Conservation (phyloP, 2,797 vertebrate species). For the Vespertilio murinus region DNA sequence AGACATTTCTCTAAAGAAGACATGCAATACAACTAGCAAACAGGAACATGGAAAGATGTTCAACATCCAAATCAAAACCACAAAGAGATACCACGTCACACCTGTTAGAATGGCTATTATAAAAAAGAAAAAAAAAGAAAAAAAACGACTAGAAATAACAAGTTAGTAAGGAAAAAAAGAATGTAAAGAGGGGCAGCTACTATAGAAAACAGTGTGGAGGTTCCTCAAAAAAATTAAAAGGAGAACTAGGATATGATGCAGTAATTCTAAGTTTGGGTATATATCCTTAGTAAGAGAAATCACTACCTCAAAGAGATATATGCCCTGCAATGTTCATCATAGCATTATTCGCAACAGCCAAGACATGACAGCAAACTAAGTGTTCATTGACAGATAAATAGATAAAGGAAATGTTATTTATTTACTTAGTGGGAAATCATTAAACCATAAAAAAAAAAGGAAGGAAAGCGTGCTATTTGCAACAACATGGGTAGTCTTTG, state of each 20-base stretch:
- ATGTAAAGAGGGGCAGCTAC: not conserved
- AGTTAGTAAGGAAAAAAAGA: not conserved
- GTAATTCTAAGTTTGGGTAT: not conserved
- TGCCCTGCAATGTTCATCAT: not conserved
- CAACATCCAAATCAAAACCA: not conserved
- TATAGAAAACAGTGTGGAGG: not conserved
- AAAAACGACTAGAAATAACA: not conserved
- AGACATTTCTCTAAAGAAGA: not conserved
- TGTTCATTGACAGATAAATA: not conserved
- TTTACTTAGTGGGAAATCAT: not conserved
- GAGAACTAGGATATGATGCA: not conserved
- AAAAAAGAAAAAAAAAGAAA: not conserved
- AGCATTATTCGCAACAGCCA: not conserved
- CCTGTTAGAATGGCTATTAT: too few relatives aligned
- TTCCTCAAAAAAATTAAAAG: not conserved
- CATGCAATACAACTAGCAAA: not conserved
- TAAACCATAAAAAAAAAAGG: not conserved
- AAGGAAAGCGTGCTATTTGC: not conserved
- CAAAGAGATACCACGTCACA: not conserved
- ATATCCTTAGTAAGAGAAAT: not conserved
- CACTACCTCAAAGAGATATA: not conserved
- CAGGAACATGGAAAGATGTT: not conserved
- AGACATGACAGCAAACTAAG: too few relatives aligned
- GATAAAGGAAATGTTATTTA: not conserved
- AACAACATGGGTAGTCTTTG: not conserved